phyloP scores from a whole-genome alignment of 1,140 invertebrate genomes.

The Neodiprion virginianus region DNA sequence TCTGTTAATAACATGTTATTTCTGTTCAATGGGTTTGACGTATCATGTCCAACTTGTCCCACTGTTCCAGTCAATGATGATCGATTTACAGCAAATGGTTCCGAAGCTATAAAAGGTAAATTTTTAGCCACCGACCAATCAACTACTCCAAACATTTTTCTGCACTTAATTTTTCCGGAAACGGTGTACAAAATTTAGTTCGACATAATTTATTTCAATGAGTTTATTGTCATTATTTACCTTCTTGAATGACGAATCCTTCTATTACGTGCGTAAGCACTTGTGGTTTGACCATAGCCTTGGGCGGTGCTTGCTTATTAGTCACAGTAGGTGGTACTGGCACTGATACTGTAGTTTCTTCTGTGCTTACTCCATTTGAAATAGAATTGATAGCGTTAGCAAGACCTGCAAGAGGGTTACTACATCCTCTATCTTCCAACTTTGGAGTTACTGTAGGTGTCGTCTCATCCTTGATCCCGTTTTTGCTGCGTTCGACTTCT shows the following conservation, averaged over 20 bases:
- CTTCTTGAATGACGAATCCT: constrained; percentile 96
- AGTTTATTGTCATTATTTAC: constrained; percentile 42
- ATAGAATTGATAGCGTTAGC: constrained; percentile 58
- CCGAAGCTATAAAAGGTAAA: constrained; percentile 63
- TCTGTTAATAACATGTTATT: constrained; percentile 60
- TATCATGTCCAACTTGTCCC: constrained; percentile 54
- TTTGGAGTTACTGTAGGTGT: constrained; percentile 29
- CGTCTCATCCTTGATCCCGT: constrained; percentile 36
- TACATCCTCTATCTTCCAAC: constrained; percentile 49
- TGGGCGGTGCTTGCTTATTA: constrained; percentile 77
- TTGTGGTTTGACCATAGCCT: constrained; percentile 95
- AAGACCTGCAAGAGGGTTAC: constrained; percentile 54
- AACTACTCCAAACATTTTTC: too few relatives aligned
- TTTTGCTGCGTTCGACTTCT: constrained; percentile 45
- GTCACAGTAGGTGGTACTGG: constrained; percentile 45
- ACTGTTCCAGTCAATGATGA: constrained; percentile 60
- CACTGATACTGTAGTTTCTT: constrained; percentile 40
- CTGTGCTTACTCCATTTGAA: constrained; percentile 48
- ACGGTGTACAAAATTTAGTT: too few relatives aligned
- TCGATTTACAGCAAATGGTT: constrained; percentile 87
- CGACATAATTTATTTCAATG: too few relatives aligned
- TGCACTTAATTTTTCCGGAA: too few relatives aligned
- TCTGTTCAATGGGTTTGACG: constrained; percentile 54
- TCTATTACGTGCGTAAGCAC: constrained; percentile 96
- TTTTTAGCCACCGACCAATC: too few relatives aligned